These are phyloP conservation scores for Oriolus oriolus DNA, from an alignment of 2,113 vertebrate genomes.

Conservation along the genomic window DNA sequence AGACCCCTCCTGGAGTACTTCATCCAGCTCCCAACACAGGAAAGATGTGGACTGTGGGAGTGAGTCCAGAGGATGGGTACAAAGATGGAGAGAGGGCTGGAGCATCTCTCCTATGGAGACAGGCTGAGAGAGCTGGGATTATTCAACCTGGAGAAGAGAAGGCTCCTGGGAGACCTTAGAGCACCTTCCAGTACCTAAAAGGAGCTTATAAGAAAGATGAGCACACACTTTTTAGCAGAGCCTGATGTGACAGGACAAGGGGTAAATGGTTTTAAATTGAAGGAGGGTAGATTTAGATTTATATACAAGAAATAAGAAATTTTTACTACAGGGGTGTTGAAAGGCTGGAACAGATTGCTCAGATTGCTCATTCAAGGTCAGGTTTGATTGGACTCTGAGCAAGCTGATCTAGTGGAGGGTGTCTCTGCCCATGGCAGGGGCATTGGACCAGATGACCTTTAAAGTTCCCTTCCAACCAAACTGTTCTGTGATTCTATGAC, in stretches of 20 bases:
- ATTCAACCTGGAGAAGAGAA: neutral
- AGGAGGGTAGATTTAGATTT: neutral
- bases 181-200: neutral
- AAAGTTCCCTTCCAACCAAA: neutral
- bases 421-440: neutral
- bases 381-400: neutral
- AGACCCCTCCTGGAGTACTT: neutral
- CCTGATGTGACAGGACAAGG: neutral
- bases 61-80: neutral
- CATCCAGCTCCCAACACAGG: neutral
- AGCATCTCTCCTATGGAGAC: neutral
- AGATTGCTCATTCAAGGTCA: neutral
- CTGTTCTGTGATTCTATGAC: neutral
- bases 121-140: neutral
- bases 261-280: neutral
- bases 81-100: neutral
- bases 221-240: neutral
- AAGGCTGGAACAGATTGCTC: neutral
- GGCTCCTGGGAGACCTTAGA: neutral
- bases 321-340: too few species aligned
- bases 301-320: neutral
- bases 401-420: neutral
- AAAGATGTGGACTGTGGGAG: neutral
- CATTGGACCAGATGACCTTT: neutral
- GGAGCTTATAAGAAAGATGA: neutral